Percentiles rank a stretch among this genome's conserved stretches.
These are phyloP conservation scores for Motacilla tschutschensis DNA, from an alignment of 2,113 vertebrate genomes.

Conservation along the genomic window DNA sequence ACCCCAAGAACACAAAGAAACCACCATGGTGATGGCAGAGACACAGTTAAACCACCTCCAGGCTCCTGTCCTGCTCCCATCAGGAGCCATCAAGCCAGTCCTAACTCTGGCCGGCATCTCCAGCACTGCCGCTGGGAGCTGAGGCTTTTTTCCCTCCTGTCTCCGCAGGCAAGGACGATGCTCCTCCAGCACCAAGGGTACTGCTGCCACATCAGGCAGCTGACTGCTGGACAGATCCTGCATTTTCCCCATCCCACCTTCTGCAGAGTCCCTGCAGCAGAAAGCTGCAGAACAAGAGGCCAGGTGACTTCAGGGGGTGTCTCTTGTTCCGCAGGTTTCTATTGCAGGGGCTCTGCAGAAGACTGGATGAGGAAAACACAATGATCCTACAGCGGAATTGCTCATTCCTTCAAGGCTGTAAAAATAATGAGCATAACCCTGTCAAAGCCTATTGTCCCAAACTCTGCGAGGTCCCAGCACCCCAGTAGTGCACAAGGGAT, in stretches of 20 bases:
- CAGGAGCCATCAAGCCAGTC: constrained; percentile 43
- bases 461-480: rapidly evolving
- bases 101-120: constrained; percentile 41
- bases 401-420: background rate
- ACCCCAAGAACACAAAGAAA: background rate
- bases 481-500: background rate
- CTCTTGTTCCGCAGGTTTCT: background rate
- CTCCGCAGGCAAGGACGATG: constrained; percentile 55
- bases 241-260: background rate
- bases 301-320: too few relatives aligned
- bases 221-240: background rate
- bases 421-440: background rate
- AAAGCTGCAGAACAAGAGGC: background rate
- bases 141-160: constrained; percentile 6
- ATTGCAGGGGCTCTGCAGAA: background rate
- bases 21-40: background rate
- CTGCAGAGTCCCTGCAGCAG: background rate
- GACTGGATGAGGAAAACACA: background rate
- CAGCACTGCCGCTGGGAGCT: background rate
- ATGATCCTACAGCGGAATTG: background rate
- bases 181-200: constrained; percentile 37
- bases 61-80: constrained; percentile 19
- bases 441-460: background rate
- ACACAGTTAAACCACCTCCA: constrained; percentile 1
- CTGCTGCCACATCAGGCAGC: background rate